Evolutionary conservation across 2,113 vertebrate genomes (phyloP).

Genomic region (Thryonomys swinderianus): DNA sequence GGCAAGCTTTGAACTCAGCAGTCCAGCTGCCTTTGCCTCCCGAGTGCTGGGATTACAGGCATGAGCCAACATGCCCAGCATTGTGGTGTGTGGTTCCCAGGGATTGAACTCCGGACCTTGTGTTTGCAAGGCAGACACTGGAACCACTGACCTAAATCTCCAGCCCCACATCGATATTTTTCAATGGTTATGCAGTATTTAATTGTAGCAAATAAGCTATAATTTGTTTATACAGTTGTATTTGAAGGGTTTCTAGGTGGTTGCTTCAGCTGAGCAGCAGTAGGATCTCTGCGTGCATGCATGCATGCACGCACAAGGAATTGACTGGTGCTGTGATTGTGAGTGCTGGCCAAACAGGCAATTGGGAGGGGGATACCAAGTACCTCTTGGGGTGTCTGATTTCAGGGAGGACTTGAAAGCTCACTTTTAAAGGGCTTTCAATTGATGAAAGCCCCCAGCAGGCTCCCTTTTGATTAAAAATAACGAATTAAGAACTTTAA

Average conservation of each 20-base stretch:
- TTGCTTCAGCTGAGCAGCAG: not conserved
- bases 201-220: slow-evolving; percentile 16
- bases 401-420: not conserved
- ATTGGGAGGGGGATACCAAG: not conserved
- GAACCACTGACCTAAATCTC: no score
- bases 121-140: no score
- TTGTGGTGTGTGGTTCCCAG: no score
- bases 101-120: no score
- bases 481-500: not conserved
- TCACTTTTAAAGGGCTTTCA: not conserved
- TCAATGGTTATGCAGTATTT: slow-evolving; percentile 21
- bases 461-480: slow-evolving; percentile 49
- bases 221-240: slow-evolving; percentile 30
- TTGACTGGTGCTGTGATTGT: not conserved
- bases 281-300: not conserved
- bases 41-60: no score
- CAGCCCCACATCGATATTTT: no score
- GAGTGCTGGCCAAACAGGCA: not conserved
- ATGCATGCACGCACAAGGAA: not conserved
- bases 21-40: no score
- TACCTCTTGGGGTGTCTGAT: not conserved
- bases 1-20: no score
- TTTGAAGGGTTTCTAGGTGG: not conserved
- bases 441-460: not conserved
- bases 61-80: no score